Evolutionary conservation across 2,113 vertebrate genomes (phyloP), one percentile per base, ranked within the genome.

Genomic region (Sylvietta virens): DNA sequence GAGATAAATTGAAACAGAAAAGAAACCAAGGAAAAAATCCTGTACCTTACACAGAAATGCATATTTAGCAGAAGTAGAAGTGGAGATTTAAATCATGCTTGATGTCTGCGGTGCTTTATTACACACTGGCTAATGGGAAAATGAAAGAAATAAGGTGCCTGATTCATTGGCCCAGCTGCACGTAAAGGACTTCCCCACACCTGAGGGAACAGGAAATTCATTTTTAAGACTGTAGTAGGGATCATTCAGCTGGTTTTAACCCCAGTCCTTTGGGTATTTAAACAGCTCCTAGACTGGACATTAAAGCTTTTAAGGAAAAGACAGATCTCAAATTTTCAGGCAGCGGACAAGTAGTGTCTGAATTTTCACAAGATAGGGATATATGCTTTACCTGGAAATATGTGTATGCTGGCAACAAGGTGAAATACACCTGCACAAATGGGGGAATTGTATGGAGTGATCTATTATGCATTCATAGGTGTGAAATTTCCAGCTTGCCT

Each of bases 171-270:
- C 26, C 86, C 81, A 94, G 74, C 87, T 94, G 81, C 69, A 80
- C 70, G 56, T 77, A 91, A 85, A 91, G 89, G 78, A 80, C 61
- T 91, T 93, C 50, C 58, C 53, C 42, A 66, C 61, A 92, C 74
- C 71, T 91, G 84, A 87, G 58, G 73, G 91, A 96, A 66, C 62
- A 91, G 87, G 90, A 95, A 94, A 88, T 95, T 90, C 54, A 50
- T 69, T 87, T 92, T 95, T 70, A 96, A 91, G 87, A 80, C 70
- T 54, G 30, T 42, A 37, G 21, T 85, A 62, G 58, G 39, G 71
- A 82, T 94, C 66, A 66, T 96, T 89, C 70, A 58, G 35, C 70
- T 87, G 70, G 20, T 89, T 96, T 95, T 80, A 95, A 90, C 73
- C 37, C 37, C 54, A 54, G 26, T 66, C 64, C 66, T 80, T 47